These are phyloP conservation scores for Phengaris alcon DNA, from an alignment of 2,888 invertebrate species.

Conservation along the genomic window DNA sequence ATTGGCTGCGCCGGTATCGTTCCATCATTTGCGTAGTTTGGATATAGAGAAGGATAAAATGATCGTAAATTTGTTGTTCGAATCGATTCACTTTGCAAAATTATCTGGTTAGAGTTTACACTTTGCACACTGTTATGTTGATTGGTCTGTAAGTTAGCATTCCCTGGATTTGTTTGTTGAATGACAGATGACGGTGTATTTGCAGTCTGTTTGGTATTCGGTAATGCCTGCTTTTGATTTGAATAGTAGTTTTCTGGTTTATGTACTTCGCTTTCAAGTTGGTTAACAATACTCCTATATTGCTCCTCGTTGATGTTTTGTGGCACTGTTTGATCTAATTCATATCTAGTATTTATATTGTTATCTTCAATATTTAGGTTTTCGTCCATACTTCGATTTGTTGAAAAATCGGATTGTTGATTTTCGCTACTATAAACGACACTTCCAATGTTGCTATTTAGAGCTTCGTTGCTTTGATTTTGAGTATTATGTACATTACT, in stretches of 20 bases:
- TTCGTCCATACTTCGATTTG: background rate
- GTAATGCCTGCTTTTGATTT: background rate
- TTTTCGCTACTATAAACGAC: background rate
- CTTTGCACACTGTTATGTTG: background rate
- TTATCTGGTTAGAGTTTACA: background rate
- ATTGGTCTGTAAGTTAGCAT: background rate
- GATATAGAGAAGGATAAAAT: constrained; percentile 1
- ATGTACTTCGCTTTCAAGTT: background rate
- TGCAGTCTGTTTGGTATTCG: background rate
- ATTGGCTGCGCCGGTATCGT: background rate
- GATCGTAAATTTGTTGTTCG: background rate
- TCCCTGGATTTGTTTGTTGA: background rate
- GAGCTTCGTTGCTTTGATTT: background rate
- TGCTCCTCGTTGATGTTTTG: constrained; percentile 8
- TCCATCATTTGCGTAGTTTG: background rate
- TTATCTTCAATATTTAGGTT: background rate
- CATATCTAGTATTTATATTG: background rate
- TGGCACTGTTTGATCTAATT: background rate
- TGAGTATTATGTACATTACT: background rate
- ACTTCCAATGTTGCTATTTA: background rate
- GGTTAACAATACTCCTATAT: background rate
- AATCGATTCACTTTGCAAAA: background rate
- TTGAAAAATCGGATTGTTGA: background rate
- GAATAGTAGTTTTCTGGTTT: background rate
- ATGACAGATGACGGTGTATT: background rate